Evolutionary conservation across 2,113 vertebrate genomes (phyloP).

Genomic region (Ochotona princeps): DNA sequence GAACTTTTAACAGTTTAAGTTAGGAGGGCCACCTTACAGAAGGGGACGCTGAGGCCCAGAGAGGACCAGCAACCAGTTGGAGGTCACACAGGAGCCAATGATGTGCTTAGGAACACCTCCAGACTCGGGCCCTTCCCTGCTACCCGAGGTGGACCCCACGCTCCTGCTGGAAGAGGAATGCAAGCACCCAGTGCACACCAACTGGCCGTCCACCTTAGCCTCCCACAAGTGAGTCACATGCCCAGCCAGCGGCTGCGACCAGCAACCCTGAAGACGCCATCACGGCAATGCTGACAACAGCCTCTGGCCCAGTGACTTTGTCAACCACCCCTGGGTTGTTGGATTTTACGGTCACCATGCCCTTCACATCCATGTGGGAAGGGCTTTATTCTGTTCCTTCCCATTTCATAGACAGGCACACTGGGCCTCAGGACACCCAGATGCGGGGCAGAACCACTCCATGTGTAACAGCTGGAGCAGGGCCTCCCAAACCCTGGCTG

Average conservation of each 20-base stretch:
- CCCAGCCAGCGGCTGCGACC: too few relatives aligned
- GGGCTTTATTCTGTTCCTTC: background rate
- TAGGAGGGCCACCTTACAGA: background rate
- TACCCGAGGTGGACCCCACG: accelerated
- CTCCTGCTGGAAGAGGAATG: too few relatives aligned
- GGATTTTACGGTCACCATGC: too few relatives aligned
- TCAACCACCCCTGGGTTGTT: too few relatives aligned
- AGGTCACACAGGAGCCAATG: background rate
- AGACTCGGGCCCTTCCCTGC: accelerated
- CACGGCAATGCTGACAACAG: too few relatives aligned
- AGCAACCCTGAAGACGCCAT: too few relatives aligned
- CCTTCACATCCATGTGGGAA: accelerated
- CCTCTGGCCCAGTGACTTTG: too few relatives aligned
- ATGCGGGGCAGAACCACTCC: accelerated
- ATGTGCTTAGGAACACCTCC: background rate
- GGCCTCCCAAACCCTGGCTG: accelerated
- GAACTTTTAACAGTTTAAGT: background rate
- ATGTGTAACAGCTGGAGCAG: accelerated
- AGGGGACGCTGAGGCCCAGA: background rate
- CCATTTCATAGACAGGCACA: background rate
- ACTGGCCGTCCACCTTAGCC: too few relatives aligned
- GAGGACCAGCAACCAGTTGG: background rate
- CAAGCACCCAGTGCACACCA: too few relatives aligned
- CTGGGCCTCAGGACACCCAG: accelerated
- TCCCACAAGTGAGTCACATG: too few relatives aligned